These are phyloP conservation scores for Drosophila subobscura DNA, from an alignment of 1,140 invertebrate species.

Conservation along the genomic window DNA sequence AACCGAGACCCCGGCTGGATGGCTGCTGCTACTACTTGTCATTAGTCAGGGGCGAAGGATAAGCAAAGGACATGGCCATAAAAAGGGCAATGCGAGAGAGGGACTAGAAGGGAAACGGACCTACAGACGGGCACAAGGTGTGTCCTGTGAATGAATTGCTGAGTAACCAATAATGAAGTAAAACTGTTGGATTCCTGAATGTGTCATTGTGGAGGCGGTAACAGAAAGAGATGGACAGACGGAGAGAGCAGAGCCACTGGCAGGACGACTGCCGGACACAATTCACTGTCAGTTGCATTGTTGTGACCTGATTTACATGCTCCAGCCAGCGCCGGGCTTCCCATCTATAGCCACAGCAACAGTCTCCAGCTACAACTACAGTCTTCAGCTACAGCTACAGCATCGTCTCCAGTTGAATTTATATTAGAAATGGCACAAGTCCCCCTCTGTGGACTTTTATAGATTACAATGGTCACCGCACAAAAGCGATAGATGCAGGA, in stretches of 20 bases:
- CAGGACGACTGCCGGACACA: slow-evolving; percentile 46
- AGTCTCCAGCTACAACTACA: too few species aligned
- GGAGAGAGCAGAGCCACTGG: neutral
- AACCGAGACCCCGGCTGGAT: slow-evolving; percentile 32
- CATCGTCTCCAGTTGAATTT: neutral
- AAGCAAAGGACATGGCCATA: slow-evolving; percentile 76
- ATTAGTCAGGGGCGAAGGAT: slow-evolving; percentile 72
- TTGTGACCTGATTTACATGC: slow-evolving; percentile 82
- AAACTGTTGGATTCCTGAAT: slow-evolving; percentile 69
- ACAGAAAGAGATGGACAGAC: neutral
- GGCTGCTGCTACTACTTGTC: slow-evolving; percentile 58
- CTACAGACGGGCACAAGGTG: slow-evolving; percentile 59
- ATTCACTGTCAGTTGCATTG: slow-evolving; percentile 81
- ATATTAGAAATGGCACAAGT: slow-evolving; percentile 35
- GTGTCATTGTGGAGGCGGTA: slow-evolving; percentile 64
- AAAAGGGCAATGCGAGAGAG: slow-evolving; percentile 68
- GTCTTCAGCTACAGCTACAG: slow-evolving; percentile 3
- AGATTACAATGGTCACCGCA: slow-evolving; percentile 73
- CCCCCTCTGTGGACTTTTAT: slow-evolving; percentile 68
- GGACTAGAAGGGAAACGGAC: neutral
- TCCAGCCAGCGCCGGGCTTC: slow-evolving; percentile 25
- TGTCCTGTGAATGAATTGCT: slow-evolving; percentile 80
- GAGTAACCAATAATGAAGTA: slow-evolving; percentile 82
- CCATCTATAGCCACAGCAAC: neutral
- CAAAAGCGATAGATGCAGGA: slow-evolving; percentile 49